phyloP scores from a whole-genome alignment of 2,888 invertebrate species.

The Acrobeloides nanus region DNA sequence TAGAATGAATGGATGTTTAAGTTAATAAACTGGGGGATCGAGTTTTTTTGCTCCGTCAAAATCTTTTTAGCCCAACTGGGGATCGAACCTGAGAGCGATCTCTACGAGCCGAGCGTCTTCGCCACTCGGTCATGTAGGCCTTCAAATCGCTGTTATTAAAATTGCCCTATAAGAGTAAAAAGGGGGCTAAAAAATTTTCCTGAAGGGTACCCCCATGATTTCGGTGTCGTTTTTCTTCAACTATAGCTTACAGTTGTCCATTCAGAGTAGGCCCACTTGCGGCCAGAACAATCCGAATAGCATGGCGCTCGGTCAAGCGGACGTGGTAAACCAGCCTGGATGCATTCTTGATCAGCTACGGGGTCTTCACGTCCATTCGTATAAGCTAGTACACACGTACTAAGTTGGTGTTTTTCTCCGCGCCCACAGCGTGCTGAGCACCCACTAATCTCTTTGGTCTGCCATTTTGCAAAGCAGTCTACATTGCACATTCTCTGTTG shows the following conservation, averaged over 20 bases:
- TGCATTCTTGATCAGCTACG: constrained; percentile 35
- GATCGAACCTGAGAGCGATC: too few species aligned
- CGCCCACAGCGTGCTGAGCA: constrained; percentile 56
- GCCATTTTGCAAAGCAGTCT: constrained; percentile 62
- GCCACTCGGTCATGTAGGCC: too few species aligned
- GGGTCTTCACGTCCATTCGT: constrained; percentile 27
- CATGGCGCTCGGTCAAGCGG: constrained; percentile 35
- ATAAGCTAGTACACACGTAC: constrained; percentile 23
- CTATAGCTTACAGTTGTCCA: constrained; percentile 56
- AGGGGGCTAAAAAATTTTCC: neutral
- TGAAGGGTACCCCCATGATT: too few species aligned
- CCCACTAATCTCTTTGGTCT: constrained; percentile 26
- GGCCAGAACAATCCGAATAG: constrained; percentile 54
- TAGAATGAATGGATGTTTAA: constrained; percentile 29
- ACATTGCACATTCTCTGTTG: constrained; percentile 62
- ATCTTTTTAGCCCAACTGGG: too few species aligned
- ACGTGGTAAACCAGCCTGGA: constrained; percentile 10
- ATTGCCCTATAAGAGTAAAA: neutral
- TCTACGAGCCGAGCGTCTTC: too few species aligned
- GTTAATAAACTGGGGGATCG: neutral
- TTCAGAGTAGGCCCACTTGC: constrained; percentile 55
- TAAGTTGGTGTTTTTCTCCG: constrained; percentile 48
- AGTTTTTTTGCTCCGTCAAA: too few species aligned
- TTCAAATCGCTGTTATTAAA: too few species aligned
- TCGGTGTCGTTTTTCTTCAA: too few species aligned